Evolutionary conservation across 2,113 vertebrate species (phyloP), one percentile per base, ranked within the genome.

Genomic region (Paratilapia polleni): DNA sequence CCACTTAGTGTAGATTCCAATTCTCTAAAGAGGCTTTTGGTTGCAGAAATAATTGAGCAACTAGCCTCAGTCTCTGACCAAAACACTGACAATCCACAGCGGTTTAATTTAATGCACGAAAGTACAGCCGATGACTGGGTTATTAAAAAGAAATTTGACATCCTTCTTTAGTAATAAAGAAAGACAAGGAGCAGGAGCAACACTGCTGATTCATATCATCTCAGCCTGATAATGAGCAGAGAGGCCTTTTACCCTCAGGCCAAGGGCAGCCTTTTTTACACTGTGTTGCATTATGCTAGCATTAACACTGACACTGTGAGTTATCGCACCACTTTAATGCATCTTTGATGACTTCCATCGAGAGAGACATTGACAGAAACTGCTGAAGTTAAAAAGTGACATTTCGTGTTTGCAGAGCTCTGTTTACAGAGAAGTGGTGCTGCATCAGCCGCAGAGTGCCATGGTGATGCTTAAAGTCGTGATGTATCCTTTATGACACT

Each of bases 401-500:
- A 73, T 76, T 84, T 82, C 20, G 6, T 77, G 80, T 89, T 88
- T 64, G 82, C 73, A 36, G 26, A 57, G 82, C 83, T 68, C 34
- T 3, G 56, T 74, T 75, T 63, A 56, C 64, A n/a, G 70, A 81
- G 80, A 28, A 20, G 74, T 4, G 41, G 75, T 41, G 68, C 70
- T 62, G 84, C 81, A 76, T 81, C 82, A 62, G 80, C 77, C 1
- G 13, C 68, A 77, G 73, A 54, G 75, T 26, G 81, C 74, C 68
- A 78, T 78, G 7, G 49, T 28, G 75, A 84, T 60, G 81, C 66
- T 88, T 66, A 83, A 61, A 43, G 82, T 85, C 12, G 1, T 92
- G 87, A 92, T 93, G 92, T 90, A 92, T 91, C 68, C 84, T 89
- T 84, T 80, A 84, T 91, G 91, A 92, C 88, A 85, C 86, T 90